Percentiles rank a stretch among this genome's conserved stretches.
phyloP scores from a whole-genome alignment of 2,797 vertebrate species.

The Micrastur ruficollis region DNA sequence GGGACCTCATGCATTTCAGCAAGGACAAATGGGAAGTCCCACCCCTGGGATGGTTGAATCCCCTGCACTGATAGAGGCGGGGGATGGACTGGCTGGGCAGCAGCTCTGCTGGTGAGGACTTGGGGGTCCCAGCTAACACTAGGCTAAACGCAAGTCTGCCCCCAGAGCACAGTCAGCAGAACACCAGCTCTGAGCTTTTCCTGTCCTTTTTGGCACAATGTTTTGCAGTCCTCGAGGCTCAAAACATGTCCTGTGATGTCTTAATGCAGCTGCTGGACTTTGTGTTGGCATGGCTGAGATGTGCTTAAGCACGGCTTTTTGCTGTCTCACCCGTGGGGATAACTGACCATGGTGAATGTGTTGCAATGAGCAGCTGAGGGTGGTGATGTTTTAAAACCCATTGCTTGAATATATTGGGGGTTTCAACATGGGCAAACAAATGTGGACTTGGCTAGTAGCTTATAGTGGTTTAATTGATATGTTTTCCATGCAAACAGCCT shows the following conservation, averaged over 20 bases:
- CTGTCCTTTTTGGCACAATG: background rate
- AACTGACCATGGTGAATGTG: rapidly evolving
- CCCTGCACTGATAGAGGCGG: background rate
- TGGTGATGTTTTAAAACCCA: background rate
- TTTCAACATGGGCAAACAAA: background rate
- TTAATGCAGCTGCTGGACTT: background rate
- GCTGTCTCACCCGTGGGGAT: rapidly evolving
- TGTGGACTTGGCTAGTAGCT: background rate
- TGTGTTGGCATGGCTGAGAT: background rate
- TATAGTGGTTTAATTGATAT: background rate
- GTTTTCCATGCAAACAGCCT: background rate
- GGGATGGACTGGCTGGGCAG: background rate
- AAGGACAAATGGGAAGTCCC: background rate
- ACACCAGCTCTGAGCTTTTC: background rate
- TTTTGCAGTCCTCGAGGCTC: background rate
- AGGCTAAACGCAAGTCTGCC: background rate
- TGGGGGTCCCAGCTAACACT: background rate
- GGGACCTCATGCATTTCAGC: background rate
- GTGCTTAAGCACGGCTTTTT: background rate
- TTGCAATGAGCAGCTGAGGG: background rate
- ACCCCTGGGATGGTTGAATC: background rate
- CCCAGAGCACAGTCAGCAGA: background rate
- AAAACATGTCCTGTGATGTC: background rate
- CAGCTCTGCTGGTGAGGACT: background rate
- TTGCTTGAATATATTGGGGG: background rate